Conservation (phyloP, 2,113 vertebrate genomes). For the Limnothrissa miodon region DNA sequence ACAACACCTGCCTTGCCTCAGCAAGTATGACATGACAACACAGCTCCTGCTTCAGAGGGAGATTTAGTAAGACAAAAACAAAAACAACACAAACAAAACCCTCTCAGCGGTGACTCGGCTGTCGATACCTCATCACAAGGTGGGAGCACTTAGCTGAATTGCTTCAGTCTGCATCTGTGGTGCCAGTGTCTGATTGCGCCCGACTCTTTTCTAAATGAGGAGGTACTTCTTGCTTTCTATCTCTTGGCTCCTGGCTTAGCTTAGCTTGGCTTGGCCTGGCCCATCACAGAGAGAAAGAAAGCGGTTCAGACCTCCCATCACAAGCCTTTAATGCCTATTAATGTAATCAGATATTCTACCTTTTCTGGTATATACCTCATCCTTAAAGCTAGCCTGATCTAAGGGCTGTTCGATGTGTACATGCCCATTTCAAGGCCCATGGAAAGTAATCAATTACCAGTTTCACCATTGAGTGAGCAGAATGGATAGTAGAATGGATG, state of each 20-base stretch:
- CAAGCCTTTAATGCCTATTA: neutral
- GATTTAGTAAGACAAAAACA: neutral
- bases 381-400: neutral
- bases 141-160: neutral
- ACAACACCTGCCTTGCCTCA: neutral
- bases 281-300: neutral
- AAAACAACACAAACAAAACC: neutral
- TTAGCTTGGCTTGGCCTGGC: no score
- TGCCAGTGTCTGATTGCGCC: neutral
- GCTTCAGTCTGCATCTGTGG: neutral
- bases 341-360: neutral
- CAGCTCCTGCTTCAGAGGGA: neutral
- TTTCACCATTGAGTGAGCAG: neutral
- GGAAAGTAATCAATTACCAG: conserved; percentile 10
- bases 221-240: neutral
- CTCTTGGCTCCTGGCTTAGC: neutral
- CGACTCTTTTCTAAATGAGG: neutral
- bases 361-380: no score
- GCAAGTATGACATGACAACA: neutral
- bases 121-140: neutral
- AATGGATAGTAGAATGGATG: neutral
- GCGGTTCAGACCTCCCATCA: no score
- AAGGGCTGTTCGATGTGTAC: neutral
- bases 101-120: neutral
- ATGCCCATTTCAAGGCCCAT: neutral